Conservation (phyloP, 2,888 invertebrate genomes). For the Clitarchus hookeri region DNA sequence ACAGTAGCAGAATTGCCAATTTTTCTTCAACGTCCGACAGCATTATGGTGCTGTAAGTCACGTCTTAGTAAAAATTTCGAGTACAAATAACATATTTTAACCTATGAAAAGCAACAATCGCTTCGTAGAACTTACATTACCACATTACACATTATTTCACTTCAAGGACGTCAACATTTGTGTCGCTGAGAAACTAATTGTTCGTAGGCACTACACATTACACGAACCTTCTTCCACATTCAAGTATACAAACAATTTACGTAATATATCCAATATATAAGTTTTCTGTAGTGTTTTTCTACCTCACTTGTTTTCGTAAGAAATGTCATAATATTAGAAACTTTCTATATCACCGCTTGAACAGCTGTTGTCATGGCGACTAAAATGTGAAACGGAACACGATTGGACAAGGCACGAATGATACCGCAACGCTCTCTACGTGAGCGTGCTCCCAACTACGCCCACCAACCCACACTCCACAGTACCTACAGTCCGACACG, state of each 20-base stretch:
- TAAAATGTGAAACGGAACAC: background rate
- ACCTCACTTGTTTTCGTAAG: background rate
- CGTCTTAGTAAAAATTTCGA: background rate
- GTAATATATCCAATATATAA: background rate
- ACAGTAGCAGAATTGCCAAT: background rate
- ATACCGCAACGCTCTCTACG: background rate
- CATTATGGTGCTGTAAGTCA: background rate
- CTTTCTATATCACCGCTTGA: background rate
- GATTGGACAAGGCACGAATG: background rate
- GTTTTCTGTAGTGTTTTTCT: no score
- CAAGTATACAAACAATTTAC: background rate
- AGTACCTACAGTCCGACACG: background rate
- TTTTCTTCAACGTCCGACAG: background rate
- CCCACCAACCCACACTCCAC: background rate
- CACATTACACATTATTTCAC: background rate
- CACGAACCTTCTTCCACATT: background rate
- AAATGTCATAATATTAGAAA: background rate
- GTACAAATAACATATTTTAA: background rate
- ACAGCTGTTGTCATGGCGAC: slow-evolving; percentile 28
- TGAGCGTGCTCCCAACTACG: background rate
- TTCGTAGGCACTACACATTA: background rate
- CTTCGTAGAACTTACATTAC: background rate
- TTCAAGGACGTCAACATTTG: background rate
- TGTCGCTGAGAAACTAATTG: background rate
- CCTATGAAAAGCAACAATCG: background rate